phyloP scores from a whole-genome alignment of 2,113 vertebrate species.

The Bolborhynchus lineola region DNA sequence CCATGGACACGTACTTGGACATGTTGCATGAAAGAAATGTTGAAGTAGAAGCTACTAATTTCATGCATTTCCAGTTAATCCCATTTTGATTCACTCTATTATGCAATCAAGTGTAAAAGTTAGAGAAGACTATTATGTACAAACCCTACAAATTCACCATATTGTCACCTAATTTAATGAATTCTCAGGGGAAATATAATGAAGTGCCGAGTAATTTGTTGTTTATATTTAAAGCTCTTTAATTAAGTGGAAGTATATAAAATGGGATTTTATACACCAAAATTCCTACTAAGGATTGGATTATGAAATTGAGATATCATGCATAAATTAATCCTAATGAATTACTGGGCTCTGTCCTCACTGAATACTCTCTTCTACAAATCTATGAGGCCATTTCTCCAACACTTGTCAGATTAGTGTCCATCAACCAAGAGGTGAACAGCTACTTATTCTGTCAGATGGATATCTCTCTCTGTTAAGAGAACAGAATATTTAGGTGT shows the following conservation, averaged over 20 bases:
- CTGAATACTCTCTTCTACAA: not conserved
- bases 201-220: not conserved
- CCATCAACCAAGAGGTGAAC: not conserved
- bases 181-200: not conserved
- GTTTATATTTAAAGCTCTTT: not conserved
- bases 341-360: not conserved
- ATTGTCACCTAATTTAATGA: not conserved
- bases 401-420: not conserved
- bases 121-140: not conserved
- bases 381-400: not conserved
- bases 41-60: not conserved
- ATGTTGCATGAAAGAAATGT: not conserved
- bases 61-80: not conserved
- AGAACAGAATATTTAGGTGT: not conserved
- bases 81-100: not conserved
- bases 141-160: not conserved
- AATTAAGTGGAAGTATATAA: not conserved
- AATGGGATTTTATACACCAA: not conserved
- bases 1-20: not conserved
- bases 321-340: not conserved
- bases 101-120: not conserved
- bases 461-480: not conserved
- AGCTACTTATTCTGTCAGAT: not conserved
- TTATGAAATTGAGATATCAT: not conserved
- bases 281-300: not conserved